Percentiles rank a stretch among this genome's conserved stretches.
Evolutionary conservation across 2,888 invertebrate species (phyloP).

Genomic region (Ichneumon xanthorius): DNA sequence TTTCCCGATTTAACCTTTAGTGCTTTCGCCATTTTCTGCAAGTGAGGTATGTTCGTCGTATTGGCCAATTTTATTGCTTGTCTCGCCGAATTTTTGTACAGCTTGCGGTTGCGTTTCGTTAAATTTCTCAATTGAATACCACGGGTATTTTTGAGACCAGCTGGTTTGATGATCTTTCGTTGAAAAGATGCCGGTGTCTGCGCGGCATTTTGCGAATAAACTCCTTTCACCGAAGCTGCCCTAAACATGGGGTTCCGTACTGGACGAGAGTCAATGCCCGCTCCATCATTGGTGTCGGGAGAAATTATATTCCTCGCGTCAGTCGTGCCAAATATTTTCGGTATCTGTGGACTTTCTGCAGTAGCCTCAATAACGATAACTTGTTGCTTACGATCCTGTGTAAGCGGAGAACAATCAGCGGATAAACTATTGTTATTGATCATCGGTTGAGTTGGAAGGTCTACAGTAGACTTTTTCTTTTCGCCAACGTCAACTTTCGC

Average conservation of each 20-base stretch:
- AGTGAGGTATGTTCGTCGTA: neutral
- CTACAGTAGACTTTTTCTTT: neutral
- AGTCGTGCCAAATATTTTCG: neutral
- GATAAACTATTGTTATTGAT: neutral
- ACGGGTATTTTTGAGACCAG: too few relatives aligned
- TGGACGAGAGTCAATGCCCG: neutral
- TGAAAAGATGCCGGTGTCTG: neutral
- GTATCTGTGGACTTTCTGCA: neutral
- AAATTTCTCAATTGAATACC: too few relatives aligned
- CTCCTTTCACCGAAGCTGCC: neutral
- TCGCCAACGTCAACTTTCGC: neutral
- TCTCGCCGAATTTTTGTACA: neutral
- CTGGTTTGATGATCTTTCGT: neutral
- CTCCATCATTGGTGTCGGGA: neutral
- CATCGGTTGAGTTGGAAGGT: neutral
- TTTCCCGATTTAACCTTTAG: conserved; percentile 5
- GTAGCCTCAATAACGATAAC: neutral
- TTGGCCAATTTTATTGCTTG: conserved; percentile 11
- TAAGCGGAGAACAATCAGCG: neutral
- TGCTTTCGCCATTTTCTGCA: conserved; percentile 15
- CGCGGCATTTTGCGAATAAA: neutral
- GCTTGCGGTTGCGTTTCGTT: neutral
- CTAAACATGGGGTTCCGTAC: neutral
- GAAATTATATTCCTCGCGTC: neutral
- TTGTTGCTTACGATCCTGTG: neutral